Evolutionary conservation across 2,888 invertebrate genomes (phyloP).

Genomic region (Ypsolopha scabrella): DNA sequence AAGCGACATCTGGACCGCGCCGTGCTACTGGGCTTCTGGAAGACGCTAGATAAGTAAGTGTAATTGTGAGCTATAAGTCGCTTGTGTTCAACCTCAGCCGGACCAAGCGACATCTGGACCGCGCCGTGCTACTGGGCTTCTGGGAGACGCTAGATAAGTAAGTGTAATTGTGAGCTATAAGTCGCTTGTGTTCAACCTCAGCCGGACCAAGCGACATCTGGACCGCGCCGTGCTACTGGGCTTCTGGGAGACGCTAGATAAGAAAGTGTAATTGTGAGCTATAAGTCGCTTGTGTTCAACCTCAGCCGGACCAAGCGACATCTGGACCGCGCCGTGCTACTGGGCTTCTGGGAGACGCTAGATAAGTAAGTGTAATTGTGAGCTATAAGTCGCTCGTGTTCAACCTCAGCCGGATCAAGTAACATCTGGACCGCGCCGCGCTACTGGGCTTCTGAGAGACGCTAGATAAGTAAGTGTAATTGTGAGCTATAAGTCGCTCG

Average conservation of each 20-base stretch:
- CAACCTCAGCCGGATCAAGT: constrained; percentile 89
- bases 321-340: constrained; percentile 94
- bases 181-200: constrained; percentile 92
- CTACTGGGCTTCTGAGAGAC: constrained; percentile 98
- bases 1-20: constrained; percentile 98
- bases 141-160: constrained; percentile 98
- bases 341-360: constrained; percentile 99
- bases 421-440: constrained; percentile 97
- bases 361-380: no score
- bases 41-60: constrained; percentile 90
- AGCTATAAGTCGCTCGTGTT: no score
- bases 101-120: constrained; percentile 95
- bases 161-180: constrained; percentile 84
- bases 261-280: constrained; percentile 83
- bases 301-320: constrained; percentile 94
- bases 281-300: constrained; percentile 94
- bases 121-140: constrained; percentile 94
- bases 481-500: constrained; percentile 96
- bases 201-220: constrained; percentile 94
- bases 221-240: constrained; percentile 95
- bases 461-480: constrained; percentile 81
- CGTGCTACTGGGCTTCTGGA: constrained; percentile 96
- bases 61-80: no score
- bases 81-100: constrained; percentile 91
- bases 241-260: constrained; percentile 98